A percentile compares a stretch with the other conserved stretches of the same genome.
Evolutionary conservation across 2,797 vertebrate genomes (phyloP).

Genomic region (Hydrophis major): DNA sequence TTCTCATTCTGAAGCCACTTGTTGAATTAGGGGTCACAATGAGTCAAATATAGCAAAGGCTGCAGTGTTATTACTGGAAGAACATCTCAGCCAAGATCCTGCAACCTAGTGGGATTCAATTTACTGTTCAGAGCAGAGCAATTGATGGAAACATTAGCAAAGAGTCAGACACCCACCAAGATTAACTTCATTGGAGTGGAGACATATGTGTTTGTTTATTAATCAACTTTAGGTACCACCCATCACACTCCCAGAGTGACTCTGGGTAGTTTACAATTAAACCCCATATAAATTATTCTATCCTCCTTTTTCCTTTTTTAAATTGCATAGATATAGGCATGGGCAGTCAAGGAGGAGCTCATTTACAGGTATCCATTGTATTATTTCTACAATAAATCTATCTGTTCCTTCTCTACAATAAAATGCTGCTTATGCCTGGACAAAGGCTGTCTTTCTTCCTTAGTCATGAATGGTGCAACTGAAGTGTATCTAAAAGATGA

Average conservation of each 20-base stretch:
- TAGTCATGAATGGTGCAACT: neutral
- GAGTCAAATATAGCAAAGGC: neutral
- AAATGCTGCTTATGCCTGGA: neutral
- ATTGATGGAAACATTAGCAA: neutral
- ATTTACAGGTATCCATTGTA: neutral
- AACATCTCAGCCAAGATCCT: neutral
- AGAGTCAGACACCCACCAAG: neutral
- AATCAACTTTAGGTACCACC: neutral
- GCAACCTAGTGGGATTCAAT: neutral
- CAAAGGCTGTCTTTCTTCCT: neutral
- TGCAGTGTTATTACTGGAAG: neutral
- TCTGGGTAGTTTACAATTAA: neutral
- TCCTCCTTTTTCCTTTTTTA: neutral
- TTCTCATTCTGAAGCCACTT: neutral
- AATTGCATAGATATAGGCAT: neutral
- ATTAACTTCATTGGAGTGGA: neutral
- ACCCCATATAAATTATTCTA: neutral
- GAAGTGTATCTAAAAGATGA: neutral
- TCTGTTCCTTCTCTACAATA: neutral
- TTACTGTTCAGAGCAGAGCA: neutral
- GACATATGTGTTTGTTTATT: neutral
- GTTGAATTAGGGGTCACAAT: too few relatives aligned
- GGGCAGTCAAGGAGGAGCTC: neutral
- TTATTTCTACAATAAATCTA: neutral
- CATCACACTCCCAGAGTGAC: neutral